Percentiles rank a stretch among this genome's conserved stretches.
phyloP scores from a whole-genome alignment of 2,888 invertebrate genomes.

The Brachypterus glaber region DNA sequence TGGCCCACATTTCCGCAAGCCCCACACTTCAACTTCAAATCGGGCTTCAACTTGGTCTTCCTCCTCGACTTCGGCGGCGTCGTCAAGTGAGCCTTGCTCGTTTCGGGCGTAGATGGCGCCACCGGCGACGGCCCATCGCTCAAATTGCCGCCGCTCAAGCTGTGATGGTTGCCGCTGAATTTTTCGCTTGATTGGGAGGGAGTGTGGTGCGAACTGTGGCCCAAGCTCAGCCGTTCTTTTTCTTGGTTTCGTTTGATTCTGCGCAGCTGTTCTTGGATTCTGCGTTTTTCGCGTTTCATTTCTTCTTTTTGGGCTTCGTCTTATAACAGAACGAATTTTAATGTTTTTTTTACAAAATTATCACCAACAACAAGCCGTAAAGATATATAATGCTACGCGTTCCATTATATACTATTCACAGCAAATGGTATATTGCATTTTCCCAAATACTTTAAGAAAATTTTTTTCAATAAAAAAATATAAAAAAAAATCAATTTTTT shows the following conservation, averaged over 20 bases:
- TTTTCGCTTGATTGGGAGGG: conserved; percentile 9
- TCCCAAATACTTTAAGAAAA: too few species aligned
- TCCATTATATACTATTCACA: too few species aligned
- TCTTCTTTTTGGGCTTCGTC: conserved; percentile 98
- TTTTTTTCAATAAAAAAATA: too few species aligned
- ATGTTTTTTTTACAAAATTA: too few species aligned
- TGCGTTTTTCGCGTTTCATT: conserved; percentile 93
- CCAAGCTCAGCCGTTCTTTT: conserved; percentile 50
- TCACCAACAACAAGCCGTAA: too few species aligned
- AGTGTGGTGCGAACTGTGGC: conserved; percentile 6
- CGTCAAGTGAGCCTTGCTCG: conserved; percentile 36
- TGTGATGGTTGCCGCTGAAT: not conserved
- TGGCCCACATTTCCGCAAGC: conserved; percentile 86
- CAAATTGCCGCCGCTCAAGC: not conserved
- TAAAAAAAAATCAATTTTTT: too few species aligned
- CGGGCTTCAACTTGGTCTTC: conserved; percentile 79
- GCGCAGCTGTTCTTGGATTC: conserved; percentile 91
- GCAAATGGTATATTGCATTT: too few species aligned
- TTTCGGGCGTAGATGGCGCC: conserved; percentile 17
- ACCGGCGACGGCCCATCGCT: conserved; percentile 8
- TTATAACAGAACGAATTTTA: too few species aligned
- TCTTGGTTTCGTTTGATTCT: conserved; percentile 93
- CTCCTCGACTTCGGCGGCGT: conserved; percentile 59
- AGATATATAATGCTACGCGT: too few species aligned
- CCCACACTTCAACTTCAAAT: conserved; percentile 88